Base-by-base conservation (phyloP, 2,888 invertebrate genomes). In the Microchrysa polita region DNA sequence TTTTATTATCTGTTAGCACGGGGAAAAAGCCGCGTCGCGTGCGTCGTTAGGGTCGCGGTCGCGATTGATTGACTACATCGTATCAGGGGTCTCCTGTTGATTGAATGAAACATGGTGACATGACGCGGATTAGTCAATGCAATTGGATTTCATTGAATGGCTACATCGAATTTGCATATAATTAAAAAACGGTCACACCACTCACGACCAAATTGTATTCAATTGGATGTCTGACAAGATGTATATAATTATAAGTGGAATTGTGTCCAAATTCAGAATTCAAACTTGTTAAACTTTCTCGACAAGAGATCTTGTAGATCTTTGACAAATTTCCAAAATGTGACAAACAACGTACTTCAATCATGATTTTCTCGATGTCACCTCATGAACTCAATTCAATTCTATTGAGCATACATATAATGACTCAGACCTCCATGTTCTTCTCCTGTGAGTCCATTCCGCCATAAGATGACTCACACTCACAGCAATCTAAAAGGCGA, bases 201-300 rank as follows among this genome's bases (percentile, higher is more conserved):
- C 12, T 48, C 48, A 12, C 10, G 10, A 4, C 48, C 16, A 48
- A 48, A 48, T 48, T 48, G 12, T 12, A 48, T 48, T 48, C 48
- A 48, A 48, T 48, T 48, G 48, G 48, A 48, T 48, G 16, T 48
- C 48, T 48, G 48, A 48, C 48, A 48, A 48, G 48, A n/a, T 48
- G 48, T 48, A 48, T 48, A 7, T 48, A 48, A 48, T n/a, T n/a
- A 48, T 12, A 7, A 48, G 12, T 12, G 48, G 48, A 34, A n/a
- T 48, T 48, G 48, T 48, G 48, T 48, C 48, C 48, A n/a, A 48
- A 48, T 2, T 48, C 48, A 7, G 48, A 48, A 4, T n/a, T 4
- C 14, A 48, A 48, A 48, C 16, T n/a, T 48, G 48, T 2, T 48
- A 12, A n/a, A 48, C 4, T 48, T 7, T 48, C 12, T n/a, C 27